Conservation (phyloP, 2,113 vertebrate species). For the Rhodinocichla rosea region DNA sequence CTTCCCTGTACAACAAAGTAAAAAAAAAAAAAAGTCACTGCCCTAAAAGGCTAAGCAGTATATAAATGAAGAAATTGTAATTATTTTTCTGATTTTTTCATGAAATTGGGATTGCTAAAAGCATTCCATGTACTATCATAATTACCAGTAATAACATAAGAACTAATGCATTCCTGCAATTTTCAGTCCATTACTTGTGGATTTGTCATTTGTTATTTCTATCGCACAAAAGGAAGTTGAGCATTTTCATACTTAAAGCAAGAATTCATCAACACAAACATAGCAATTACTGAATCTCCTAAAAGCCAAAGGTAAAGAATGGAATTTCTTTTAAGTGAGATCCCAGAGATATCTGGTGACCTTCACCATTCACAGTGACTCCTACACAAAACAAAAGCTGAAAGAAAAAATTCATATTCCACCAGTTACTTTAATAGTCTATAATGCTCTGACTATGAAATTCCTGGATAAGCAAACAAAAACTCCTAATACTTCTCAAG, state of each 20-base stretch:
- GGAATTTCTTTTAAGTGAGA: background rate
- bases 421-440: background rate
- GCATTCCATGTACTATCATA: slow-evolving; percentile 22
- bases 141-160: slow-evolving; percentile 47
- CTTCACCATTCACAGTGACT: background rate
- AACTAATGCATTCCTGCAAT: slow-evolving; percentile 54
- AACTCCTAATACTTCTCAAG: background rate
- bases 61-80: slow-evolving; percentile 11
- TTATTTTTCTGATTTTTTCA: slow-evolving; percentile 19
- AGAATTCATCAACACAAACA: background rate
- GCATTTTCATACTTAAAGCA: background rate
- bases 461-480: background rate
- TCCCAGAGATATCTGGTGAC: background rate
- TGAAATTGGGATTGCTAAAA: slow-evolving; percentile 46
- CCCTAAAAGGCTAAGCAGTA: background rate
- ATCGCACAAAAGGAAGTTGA: background rate
- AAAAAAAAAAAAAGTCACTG: background rate
- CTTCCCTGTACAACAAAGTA: background rate
- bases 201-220: slow-evolving; percentile 12
- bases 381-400: background rate
- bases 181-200: slow-evolving; percentile 44
- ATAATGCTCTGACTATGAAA: background rate
- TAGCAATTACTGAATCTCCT: slow-evolving; percentile 10
- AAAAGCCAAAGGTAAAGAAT: background rate
- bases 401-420: background rate